Percentiles rank a stretch among this genome's conserved stretches.
phyloP scores from a whole-genome alignment of 2,888 invertebrate species.

The Prosopocoilus inquinatus region DNA sequence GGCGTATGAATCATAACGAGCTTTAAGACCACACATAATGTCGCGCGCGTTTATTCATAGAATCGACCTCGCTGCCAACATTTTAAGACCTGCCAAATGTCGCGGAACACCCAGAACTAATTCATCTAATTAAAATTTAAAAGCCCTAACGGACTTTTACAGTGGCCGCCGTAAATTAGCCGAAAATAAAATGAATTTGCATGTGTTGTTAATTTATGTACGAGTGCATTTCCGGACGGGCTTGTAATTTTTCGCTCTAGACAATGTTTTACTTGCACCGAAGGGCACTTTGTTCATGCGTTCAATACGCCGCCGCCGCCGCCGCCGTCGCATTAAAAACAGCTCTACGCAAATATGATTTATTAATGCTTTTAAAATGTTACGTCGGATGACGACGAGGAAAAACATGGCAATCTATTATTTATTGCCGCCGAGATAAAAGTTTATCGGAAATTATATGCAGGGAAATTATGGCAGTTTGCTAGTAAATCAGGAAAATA shows the following conservation, averaged over 20 bases:
- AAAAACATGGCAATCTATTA: not conserved
- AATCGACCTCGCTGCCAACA: conserved; percentile 30
- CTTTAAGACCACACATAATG: conserved; percentile 32
- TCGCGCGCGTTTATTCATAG: conserved; percentile 31
- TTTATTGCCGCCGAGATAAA: conserved; percentile 3
- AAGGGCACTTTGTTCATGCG: not conserved
- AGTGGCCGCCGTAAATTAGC: conserved; percentile 4
- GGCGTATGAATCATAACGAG: conserved; percentile 13
- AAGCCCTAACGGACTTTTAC: conserved; percentile 23
- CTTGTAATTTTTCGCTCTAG: not conserved
- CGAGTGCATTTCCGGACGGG: not conserved
- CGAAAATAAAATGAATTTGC: conserved; percentile 3
- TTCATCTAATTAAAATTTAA: conserved; percentile 29
- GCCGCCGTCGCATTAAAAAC: not conserved
- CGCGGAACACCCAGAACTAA: conserved; percentile 31
- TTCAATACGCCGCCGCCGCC: not conserved
- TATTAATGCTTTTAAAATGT: conserved; percentile 1
- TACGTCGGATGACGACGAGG: not conserved
- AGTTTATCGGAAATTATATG: not conserved
- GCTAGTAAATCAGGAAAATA: not conserved
- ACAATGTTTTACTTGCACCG: too few species aligned
- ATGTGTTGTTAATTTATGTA: not conserved
- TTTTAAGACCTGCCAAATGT: conserved; percentile 27
- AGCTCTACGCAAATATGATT: not conserved
- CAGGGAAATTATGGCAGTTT: conserved; percentile 2